Percentiles rank a stretch among this genome's conserved stretches.
Evolutionary conservation across 2,113 vertebrate genomes (phyloP).

Genomic region (Asarcornis scutulata): DNA sequence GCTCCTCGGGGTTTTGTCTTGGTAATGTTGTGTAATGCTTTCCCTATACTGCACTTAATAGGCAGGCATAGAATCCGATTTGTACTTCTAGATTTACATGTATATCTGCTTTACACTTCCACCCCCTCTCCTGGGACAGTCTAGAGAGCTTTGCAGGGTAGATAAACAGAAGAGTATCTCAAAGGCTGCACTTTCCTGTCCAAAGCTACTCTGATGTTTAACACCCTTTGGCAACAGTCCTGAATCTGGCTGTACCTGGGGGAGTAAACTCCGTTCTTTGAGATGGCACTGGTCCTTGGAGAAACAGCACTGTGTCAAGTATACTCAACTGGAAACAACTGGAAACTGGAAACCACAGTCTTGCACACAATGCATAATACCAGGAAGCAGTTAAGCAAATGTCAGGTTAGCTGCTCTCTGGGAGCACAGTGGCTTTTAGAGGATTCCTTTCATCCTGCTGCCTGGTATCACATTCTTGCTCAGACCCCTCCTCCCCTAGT

Average conservation of each 20-base stretch:
- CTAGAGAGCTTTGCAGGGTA: conserved; percentile 33
- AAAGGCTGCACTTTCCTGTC: conserved; percentile 3
- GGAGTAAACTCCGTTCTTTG: neutral
- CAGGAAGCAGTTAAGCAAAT: neutral
- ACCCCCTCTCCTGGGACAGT: conserved; percentile 4
- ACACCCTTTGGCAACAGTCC: neutral
- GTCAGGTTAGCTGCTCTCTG: neutral
- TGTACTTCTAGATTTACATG: conserved; percentile 16
- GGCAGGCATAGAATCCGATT: conserved; percentile 10
- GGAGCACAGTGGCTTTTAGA: neutral
- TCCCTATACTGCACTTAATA: neutral
- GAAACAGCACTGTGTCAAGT: neutral
- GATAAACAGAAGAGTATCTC: conserved; percentile 15
- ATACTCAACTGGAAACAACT: neutral
- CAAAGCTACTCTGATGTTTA: conserved; percentile 13
- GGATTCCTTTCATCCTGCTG: neutral
- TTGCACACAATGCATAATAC: neutral
- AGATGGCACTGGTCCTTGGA: neutral
- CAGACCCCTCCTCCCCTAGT: neutral
- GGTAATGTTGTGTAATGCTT: neutral
- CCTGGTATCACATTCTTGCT: neutral
- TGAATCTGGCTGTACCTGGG: neutral
- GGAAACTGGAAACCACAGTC: neutral
- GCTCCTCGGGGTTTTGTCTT: neutral
- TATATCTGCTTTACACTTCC: conserved; percentile 47